A percentile compares a stretch with the other conserved stretches of the same genome.
Evolutionary conservation across 2,113 vertebrate species (phyloP).

Genomic region (Microcebus murinus): DNA sequence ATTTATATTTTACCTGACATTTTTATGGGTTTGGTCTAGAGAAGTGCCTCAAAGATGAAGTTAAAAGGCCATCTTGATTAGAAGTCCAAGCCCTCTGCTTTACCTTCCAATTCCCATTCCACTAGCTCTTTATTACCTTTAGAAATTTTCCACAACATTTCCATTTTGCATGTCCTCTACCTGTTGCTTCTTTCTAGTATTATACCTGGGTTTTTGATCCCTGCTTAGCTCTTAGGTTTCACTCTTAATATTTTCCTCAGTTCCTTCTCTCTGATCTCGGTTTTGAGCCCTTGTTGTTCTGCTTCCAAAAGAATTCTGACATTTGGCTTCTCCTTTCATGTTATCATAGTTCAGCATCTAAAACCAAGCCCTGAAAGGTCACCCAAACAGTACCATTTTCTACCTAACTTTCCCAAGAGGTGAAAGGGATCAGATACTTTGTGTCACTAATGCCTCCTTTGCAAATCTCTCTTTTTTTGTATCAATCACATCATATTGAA

Average conservation of each 20-base stretch:
- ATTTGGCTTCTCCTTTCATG: not conserved
- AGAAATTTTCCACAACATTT: not conserved
- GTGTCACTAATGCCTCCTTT: not conserved
- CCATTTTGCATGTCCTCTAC: not conserved
- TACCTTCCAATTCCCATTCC: not conserved
- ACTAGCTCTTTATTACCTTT: not conserved
- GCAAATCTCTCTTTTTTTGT: not conserved
- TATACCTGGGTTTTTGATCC: not conserved
- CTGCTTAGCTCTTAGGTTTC: not conserved
- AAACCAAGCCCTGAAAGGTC: not conserved
- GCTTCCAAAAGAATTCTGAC: not conserved
- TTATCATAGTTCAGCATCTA: not conserved
- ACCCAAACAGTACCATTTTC: not conserved
- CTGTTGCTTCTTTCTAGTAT: not conserved
- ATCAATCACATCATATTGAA: not conserved
- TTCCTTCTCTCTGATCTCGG: not conserved
- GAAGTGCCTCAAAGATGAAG: not conserved
- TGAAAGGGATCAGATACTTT: not conserved
- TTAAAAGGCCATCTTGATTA: not conserved
- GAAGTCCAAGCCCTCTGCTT: not conserved
- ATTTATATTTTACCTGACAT: not conserved
- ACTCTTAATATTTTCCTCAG: not conserved
- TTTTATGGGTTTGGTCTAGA: not conserved
- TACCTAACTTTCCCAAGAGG: not conserved
- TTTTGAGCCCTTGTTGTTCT: not conserved